Evolutionary conservation across 2,888 invertebrate species (phyloP), one percentile per base, ranked within the genome.

Genomic region (Seira musarum): DNA sequence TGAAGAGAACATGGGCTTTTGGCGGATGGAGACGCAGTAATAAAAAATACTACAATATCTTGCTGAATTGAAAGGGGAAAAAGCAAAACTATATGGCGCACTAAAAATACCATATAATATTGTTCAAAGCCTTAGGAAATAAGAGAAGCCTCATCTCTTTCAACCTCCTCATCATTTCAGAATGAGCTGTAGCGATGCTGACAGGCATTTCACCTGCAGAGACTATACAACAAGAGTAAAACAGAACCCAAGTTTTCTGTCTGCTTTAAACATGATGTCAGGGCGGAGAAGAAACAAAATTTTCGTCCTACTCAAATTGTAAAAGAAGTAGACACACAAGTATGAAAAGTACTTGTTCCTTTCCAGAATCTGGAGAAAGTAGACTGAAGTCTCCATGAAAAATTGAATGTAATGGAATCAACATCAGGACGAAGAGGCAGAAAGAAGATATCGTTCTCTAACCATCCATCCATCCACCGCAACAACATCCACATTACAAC

Each of bases 321-420:
- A 17, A 25, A 2, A n/a, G 22, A 6, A 57, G 40, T 17, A 61
- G 22, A 30, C 21, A 61, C 53, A 17, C 24, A 19, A 5, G 21
- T 25, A 19, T 15, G 1, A 2, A 19, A 13, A 68, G 19, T 24
- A 68, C 13, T 15, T 40, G 22, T 61, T n/a, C 69, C 46, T 17
- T 40, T 40, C 57, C 17, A 57, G 57, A 57, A 57, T 57, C 46
- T 72, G 72, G 72, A 64, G 71, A 65, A 72, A 72, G 72, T 63
- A n/a, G 64, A 64, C 60, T 10, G 24, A 66, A 61, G 61, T 61
- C 66, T 71, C 65, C 66, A 73, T 73, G 79, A 79, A 79, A 57
- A 79, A 79, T 79, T 79, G 79, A 79, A 79, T 73, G 72, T 63
- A 79, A 79, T 79, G 73, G 78, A 79, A 79, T 79, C 78, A 79